A percentile compares a stretch with the other conserved stretches of the same genome.
These are phyloP conservation scores for Caenorhabditis zanzibari DNA, from an alignment of 2,888 invertebrate species.

Conservation along the genomic window DNA sequence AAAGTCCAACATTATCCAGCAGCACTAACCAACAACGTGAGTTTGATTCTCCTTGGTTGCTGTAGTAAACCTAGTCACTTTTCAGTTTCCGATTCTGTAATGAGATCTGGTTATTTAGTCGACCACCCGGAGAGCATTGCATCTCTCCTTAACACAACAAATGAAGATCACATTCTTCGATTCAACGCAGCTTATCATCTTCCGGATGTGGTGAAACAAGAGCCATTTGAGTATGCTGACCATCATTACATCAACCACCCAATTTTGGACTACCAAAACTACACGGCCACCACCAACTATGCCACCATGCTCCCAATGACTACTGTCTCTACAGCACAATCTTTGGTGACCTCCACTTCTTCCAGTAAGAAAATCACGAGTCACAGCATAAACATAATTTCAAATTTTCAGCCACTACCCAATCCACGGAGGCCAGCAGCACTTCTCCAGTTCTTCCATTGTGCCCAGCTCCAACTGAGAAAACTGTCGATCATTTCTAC, in stretches of 20 bases:
- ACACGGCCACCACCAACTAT: constrained; percentile 44
- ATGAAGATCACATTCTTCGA: constrained; percentile 69
- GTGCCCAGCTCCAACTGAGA: constrained; percentile 82
- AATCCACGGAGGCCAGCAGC: constrained; percentile 66
- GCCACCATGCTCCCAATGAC: constrained; percentile 62
- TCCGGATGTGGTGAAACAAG: constrained; percentile 72
- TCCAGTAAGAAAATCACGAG: constrained; percentile 27
- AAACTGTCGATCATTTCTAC: constrained; percentile 80
- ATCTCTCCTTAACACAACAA: constrained; percentile 73
- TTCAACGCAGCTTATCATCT: constrained; percentile 47
- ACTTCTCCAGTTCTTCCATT: constrained; percentile 77
- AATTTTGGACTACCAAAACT: constrained; percentile 69
- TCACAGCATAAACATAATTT: not conserved
- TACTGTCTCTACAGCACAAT: constrained; percentile 35
- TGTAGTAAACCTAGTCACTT: constrained; percentile 11
- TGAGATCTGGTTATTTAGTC: constrained; percentile 55
- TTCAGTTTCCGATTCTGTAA: constrained; percentile 68
- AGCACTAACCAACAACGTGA: constrained; percentile 69
- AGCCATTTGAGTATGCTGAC: constrained; percentile 73
- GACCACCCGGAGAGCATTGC: constrained; percentile 73
- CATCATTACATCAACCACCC: constrained; percentile 49
- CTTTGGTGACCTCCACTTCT: constrained; percentile 59
- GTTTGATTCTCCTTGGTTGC: not conserved
- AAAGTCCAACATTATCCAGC: constrained; percentile 78
- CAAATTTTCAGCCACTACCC: constrained; percentile 59